Percentiles rank a stretch among this genome's conserved stretches.
These are phyloP conservation scores for Callionymus lyra DNA, from an alignment of 2,113 vertebrate species.

Conservation along the genomic window DNA sequence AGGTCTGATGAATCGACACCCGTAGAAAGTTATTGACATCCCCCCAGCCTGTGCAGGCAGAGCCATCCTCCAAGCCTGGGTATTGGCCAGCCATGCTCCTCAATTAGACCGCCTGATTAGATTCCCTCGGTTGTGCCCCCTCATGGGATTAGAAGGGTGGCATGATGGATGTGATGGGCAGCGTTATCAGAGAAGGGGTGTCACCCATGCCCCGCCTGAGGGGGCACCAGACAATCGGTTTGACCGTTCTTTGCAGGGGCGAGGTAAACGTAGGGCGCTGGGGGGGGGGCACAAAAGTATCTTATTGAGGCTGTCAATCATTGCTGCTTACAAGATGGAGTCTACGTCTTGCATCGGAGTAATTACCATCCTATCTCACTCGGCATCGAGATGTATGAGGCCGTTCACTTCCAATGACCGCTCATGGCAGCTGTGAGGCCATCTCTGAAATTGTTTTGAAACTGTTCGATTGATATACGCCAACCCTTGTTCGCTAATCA, in stretches of 20 bases:
- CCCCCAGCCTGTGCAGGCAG: slow-evolving; percentile 38
- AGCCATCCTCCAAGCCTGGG: slow-evolving; percentile 46
- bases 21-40: slow-evolving; percentile 67
- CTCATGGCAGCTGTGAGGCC: slow-evolving; percentile 32
- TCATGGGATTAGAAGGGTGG: slow-evolving; percentile 52
- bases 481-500: slow-evolving; percentile 52
- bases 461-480: slow-evolving; percentile 56
- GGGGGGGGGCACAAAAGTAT: slow-evolving; percentile 36
- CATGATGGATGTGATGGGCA: slow-evolving; percentile 64
- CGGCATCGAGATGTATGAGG: slow-evolving; percentile 57
- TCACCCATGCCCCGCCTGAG: slow-evolving; percentile 45
- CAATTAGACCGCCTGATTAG: slow-evolving; percentile 75
- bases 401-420: slow-evolving; percentile 51
- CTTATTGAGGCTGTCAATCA: slow-evolving; percentile 72
- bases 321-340: slow-evolving; percentile 48
- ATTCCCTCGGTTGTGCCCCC: slow-evolving; percentile 66
- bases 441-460: slow-evolving; percentile 49
- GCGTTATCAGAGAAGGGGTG: slow-evolving; percentile 53
- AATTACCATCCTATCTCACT: slow-evolving; percentile 61
- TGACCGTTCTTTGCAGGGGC: slow-evolving; percentile 46
- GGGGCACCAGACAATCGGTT: slow-evolving; percentile 50
- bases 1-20: slow-evolving; percentile 68
- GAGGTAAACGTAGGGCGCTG: slow-evolving; percentile 45
- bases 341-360: slow-evolving; percentile 46
- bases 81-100: slow-evolving; percentile 54